A percentile compares a stretch with the other conserved stretches of the same genome.
Evolutionary conservation across 2,888 invertebrate species (phyloP).

Genomic region (Acronicta leporina): DNA sequence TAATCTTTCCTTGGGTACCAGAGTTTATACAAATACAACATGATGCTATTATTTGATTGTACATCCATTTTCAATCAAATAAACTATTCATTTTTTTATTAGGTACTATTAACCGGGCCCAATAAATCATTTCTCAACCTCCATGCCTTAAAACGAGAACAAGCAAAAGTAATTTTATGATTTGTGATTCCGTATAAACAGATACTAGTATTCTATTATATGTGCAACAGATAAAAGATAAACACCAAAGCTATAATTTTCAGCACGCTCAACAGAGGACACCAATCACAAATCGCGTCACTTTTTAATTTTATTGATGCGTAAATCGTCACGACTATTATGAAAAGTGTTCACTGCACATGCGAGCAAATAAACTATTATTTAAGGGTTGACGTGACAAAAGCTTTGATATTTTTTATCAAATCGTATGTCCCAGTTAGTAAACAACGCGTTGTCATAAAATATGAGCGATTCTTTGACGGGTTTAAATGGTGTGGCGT

Average conservation of each 20-base stretch:
- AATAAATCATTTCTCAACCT: too few relatives aligned
- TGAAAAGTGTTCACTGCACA: constrained; percentile 51
- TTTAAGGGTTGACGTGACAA: constrained; percentile 52
- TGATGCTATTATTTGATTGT: too few relatives aligned
- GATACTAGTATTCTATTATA: too few relatives aligned
- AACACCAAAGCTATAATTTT: constrained; percentile 44
- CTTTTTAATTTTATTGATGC: constrained; percentile 72
- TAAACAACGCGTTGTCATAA: constrained; percentile 42
- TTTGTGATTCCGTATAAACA: not conserved
- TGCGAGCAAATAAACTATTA: constrained; percentile 44
- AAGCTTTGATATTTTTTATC: constrained; percentile 51
- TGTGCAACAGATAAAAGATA: too few relatives aligned
- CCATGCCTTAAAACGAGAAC: too few relatives aligned
- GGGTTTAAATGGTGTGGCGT: constrained; percentile 43
- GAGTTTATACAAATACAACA: too few relatives aligned
- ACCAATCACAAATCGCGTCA: constrained; percentile 43
- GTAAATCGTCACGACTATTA: constrained; percentile 57
- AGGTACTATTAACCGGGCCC: too few relatives aligned
- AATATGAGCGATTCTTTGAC: constrained; percentile 43
- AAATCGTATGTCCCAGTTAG: constrained; percentile 42
- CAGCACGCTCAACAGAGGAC: constrained; percentile 31
- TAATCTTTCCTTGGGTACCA: too few relatives aligned
- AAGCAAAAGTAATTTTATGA: constrained; percentile 9
- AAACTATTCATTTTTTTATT: too few relatives aligned
- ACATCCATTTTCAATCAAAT: too few relatives aligned